phyloP scores from a whole-genome alignment of 2,797 vertebrate genomes.

The Tympanoctomys barrerae region DNA sequence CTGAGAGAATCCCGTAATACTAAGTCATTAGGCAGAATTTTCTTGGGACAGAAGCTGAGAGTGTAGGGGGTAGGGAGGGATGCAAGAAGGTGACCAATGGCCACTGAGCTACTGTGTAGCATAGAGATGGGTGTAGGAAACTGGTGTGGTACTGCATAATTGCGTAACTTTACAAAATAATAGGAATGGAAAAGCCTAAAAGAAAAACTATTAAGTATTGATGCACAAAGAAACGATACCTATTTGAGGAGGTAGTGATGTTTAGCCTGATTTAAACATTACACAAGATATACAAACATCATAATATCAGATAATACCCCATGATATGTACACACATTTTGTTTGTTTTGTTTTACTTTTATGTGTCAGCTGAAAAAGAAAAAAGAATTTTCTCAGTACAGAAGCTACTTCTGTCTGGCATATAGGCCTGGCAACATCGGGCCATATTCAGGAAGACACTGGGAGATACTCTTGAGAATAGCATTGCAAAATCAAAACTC shows the following conservation, averaged over 20 bases:
- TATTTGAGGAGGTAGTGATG: neutral
- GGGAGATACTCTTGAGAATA: too few relatives aligned
- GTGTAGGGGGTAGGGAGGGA: too few relatives aligned
- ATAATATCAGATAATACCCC: too few relatives aligned
- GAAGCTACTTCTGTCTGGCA: neutral
- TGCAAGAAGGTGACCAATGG: neutral
- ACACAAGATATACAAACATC: neutral
- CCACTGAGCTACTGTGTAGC: too few relatives aligned
- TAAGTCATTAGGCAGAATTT: neutral
- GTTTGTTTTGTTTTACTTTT: neutral
- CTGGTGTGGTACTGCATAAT: neutral
- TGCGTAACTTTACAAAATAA: neutral
- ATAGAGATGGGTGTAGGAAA: neutral
- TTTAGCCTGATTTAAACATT: neutral
- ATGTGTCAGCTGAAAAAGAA: neutral
- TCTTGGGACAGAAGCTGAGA: neutral
- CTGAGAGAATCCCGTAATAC: neutral
- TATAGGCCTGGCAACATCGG: neutral
- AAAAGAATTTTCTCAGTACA: neutral
- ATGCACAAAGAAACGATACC: neutral
- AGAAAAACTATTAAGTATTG: neutral
- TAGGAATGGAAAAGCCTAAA: too few relatives aligned
- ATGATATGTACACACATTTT: neutral
- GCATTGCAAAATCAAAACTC: neutral
- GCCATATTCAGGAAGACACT: neutral